These are phyloP conservation scores for Patella depressa DNA, from an alignment of 2,888 invertebrate species.

Conservation along the genomic window DNA sequence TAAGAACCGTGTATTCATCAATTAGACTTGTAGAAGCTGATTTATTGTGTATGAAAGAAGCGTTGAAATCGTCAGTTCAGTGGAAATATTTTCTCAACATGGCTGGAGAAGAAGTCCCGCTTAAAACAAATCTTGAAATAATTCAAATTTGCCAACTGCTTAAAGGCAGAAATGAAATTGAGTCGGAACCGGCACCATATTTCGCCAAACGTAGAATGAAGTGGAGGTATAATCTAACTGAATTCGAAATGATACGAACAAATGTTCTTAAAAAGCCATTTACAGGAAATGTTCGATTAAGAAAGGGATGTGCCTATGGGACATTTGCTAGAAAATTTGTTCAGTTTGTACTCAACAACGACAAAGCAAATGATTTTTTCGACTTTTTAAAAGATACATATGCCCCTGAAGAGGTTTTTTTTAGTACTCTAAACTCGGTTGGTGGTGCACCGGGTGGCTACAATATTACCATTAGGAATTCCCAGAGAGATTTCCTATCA, in stretches of 20 bases:
- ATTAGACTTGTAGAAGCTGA: conserved; percentile 46
- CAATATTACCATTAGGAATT: conserved; percentile 41
- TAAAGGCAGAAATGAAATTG: conserved; percentile 67
- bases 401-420: conserved; percentile 67
- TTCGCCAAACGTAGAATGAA: conserved; percentile 32
- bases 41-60: conserved; percentile 44
- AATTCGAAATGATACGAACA: conserved; percentile 33
- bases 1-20: conserved; percentile 43
- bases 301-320: conserved; percentile 65
- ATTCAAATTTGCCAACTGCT: conserved; percentile 61
- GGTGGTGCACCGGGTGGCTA: conserved; percentile 58
- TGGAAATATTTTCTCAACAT: conserved; percentile 70
- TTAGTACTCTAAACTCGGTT: conserved; percentile 64
- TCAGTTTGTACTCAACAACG: conserved; percentile 52
- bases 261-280: conserved; percentile 38
- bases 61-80: conserved; percentile 34
- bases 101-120: conserved; percentile 66
- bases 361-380: conserved; percentile 48
- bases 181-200: conserved; percentile 40
- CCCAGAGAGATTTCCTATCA: conserved; percentile 42
- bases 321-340: conserved; percentile 59
- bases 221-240: conserved; percentile 31
- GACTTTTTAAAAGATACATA: conserved; percentile 63
- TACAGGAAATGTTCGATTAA: conserved; percentile 38
- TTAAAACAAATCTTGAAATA: conserved; percentile 67